phyloP scores from a whole-genome alignment of 2,113 vertebrate species.

The Benitochromis conjunctus region DNA sequence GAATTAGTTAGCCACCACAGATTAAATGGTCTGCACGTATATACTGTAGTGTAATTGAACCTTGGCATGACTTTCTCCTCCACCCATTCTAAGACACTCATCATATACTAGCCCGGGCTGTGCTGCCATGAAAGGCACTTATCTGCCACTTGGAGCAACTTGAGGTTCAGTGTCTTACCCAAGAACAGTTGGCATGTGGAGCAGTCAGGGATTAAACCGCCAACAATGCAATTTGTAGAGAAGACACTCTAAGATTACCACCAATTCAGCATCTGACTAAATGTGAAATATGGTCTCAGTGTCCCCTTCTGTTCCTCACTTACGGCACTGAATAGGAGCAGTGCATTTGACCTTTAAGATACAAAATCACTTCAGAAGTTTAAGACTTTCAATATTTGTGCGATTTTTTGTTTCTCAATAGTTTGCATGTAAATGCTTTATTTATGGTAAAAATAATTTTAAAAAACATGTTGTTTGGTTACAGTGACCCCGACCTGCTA shows the following conservation, averaged over 20 bases:
- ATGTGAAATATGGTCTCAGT: background rate
- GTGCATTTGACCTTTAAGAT: background rate
- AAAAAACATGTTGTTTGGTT: rapidly evolving
- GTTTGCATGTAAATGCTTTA: background rate
- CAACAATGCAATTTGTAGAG: background rate
- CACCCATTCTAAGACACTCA: background rate
- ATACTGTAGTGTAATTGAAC: background rate
- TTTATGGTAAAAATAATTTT: background rate
- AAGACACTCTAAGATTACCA: background rate
- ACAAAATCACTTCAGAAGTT: background rate
- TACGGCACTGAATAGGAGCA: background rate
- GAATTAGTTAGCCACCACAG: background rate
- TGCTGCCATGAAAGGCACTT: background rate
- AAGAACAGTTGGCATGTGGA: background rate
- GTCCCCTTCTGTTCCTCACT: background rate
- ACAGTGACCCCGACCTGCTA: background rate
- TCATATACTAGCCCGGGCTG: background rate
- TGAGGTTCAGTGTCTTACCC: background rate
- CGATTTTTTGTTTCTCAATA: too few relatives aligned
- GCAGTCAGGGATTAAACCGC: background rate
- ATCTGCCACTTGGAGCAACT: background rate
- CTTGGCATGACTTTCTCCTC: background rate
- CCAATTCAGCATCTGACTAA: background rate
- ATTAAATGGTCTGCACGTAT: background rate
- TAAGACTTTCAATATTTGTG: background rate